Conservation (phyloP, 1,140 invertebrate genomes). For the Neodiprion virginianus region DNA sequence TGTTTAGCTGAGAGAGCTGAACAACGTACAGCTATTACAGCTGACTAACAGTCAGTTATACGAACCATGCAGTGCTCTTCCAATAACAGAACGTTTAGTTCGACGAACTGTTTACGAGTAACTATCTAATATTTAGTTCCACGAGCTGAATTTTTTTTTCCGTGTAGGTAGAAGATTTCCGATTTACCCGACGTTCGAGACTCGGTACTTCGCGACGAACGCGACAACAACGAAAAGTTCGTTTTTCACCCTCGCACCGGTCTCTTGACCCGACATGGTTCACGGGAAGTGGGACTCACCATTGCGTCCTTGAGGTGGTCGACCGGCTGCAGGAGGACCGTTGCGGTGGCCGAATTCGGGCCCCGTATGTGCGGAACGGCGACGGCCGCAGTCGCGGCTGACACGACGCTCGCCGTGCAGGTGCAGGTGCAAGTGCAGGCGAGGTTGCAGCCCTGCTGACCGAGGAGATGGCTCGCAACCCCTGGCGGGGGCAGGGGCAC, state of each 20-base stretch:
- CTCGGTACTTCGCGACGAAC: too few species aligned
- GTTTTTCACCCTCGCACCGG: background rate
- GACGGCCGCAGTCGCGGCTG: slow-evolving; percentile 43
- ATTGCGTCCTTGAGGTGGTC: slow-evolving; percentile 61
- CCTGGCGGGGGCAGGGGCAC: slow-evolving; percentile 53
- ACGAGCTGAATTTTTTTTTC: too few species aligned
- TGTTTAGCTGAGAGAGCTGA: too few species aligned
- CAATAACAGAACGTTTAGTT: too few species aligned
- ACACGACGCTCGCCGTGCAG: slow-evolving; percentile 48
- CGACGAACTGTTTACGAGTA: too few species aligned
- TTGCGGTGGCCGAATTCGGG: slow-evolving; percentile 45
- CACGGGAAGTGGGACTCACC: slow-evolving; percentile 43
- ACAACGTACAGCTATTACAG: too few species aligned
- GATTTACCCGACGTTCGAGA: too few species aligned
- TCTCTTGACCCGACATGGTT: too few species aligned
- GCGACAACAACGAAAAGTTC: background rate
- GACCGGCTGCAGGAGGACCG: slow-evolving; percentile 57
- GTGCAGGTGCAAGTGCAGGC: slow-evolving; percentile 54
- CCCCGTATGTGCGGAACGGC: slow-evolving; percentile 38
- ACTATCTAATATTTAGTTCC: too few species aligned
- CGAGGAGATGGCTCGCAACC: slow-evolving; percentile 52
- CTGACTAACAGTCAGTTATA: too few species aligned
- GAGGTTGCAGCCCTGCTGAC: slow-evolving; percentile 52
- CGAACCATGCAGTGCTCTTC: too few species aligned
- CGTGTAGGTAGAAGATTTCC: too few species aligned